These are phyloP conservation scores for Sanderia malayensis DNA, from an alignment of 30 jellyfish, hydroid and myxozoan species.

Conservation along the genomic window DNA sequence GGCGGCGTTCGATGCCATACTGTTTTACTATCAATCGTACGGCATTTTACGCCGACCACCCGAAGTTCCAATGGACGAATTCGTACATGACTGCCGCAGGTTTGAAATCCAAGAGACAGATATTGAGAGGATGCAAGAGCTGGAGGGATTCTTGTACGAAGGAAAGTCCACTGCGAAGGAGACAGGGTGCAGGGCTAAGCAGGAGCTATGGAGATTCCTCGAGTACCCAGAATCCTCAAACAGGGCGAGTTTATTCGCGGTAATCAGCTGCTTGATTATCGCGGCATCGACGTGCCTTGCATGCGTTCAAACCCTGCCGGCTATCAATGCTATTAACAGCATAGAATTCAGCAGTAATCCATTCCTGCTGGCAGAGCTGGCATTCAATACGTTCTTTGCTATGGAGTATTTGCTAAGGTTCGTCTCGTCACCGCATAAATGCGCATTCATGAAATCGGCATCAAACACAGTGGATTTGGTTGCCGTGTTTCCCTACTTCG, in stretches of 20 bases:
- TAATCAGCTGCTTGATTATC: slow-evolving; percentile 49
- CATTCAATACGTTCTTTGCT: slow-evolving; percentile 56
- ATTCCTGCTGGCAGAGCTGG: slow-evolving; percentile 51
- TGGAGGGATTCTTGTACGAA: slow-evolving; percentile 61
- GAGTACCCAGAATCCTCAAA: slow-evolving; percentile 73
- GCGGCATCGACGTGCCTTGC: slow-evolving; percentile 50
- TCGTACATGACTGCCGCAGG: slow-evolving; percentile 78
- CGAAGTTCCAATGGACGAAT: slow-evolving; percentile 58
- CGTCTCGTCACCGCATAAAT: slow-evolving; percentile 64
- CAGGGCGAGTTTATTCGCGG: slow-evolving; percentile 54
- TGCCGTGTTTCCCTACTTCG: slow-evolving; percentile 74
- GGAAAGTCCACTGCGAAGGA: background rate
- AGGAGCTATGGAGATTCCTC: slow-evolving; percentile 56
- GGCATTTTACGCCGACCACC: slow-evolving; percentile 86
- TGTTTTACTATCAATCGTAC: slow-evolving; percentile 83
- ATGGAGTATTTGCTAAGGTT: slow-evolving; percentile 44
- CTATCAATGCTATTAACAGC: background rate
- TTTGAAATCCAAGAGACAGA: slow-evolving; percentile 53
- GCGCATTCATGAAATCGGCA: slow-evolving; percentile 30
- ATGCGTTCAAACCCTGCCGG: slow-evolving; percentile 67
- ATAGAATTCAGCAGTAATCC: slow-evolving; percentile 22
- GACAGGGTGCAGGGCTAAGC: background rate
- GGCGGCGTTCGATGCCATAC: slow-evolving; percentile 81
- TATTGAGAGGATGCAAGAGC: slow-evolving; percentile 60
- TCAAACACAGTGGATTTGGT: slow-evolving; percentile 58